Conservation (phyloP, 2,797 vertebrate genomes). For the Macropodus opercularis region DNA sequence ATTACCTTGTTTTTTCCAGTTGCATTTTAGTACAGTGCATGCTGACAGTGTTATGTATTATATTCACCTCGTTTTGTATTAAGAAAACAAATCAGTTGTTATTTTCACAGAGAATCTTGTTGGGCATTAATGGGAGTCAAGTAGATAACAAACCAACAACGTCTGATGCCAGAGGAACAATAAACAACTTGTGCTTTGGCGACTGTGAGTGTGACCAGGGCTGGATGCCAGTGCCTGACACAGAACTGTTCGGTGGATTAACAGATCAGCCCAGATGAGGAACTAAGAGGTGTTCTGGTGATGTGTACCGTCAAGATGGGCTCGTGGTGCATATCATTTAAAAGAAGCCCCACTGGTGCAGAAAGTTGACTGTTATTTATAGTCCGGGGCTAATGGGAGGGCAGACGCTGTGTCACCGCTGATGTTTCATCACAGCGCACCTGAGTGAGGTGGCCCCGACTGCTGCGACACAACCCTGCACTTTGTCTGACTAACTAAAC, state of each 20-base stretch:
- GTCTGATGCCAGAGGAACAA: constrained; percentile 24
- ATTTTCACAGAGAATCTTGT: constrained; percentile 7
- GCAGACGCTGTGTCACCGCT: constrained; percentile 44
- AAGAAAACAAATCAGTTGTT: constrained; percentile 21
- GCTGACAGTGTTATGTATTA: constrained; percentile 15
- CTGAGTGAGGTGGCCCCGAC: constrained; percentile 36
- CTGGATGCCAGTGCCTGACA: background rate
- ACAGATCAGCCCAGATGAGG: constrained; percentile 23
- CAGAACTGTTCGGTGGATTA: constrained; percentile 1
- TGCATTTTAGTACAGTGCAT: background rate
- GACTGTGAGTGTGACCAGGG: background rate
- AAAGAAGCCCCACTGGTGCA: constrained; percentile 49
- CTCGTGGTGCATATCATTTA: constrained; percentile 28
- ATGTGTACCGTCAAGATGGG: too few species aligned
- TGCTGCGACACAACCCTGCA: constrained; percentile 11
- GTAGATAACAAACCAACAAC: constrained; percentile 14
- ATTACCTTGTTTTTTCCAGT: constrained; percentile 10
- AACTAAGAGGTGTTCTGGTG: constrained; percentile 1
- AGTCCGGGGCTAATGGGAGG: constrained; percentile 44
- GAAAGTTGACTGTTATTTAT: constrained; percentile 63
- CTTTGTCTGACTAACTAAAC: constrained; percentile 15
- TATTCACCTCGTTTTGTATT: constrained; percentile 27
- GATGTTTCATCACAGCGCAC: constrained; percentile 60
- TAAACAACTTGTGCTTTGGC: background rate
- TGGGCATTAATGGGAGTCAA: constrained; percentile 25